Percentiles rank a stretch among this genome's conserved stretches.
Evolutionary conservation across 2,797 vertebrate species (phyloP).

Genomic region (Falco naumanni): DNA sequence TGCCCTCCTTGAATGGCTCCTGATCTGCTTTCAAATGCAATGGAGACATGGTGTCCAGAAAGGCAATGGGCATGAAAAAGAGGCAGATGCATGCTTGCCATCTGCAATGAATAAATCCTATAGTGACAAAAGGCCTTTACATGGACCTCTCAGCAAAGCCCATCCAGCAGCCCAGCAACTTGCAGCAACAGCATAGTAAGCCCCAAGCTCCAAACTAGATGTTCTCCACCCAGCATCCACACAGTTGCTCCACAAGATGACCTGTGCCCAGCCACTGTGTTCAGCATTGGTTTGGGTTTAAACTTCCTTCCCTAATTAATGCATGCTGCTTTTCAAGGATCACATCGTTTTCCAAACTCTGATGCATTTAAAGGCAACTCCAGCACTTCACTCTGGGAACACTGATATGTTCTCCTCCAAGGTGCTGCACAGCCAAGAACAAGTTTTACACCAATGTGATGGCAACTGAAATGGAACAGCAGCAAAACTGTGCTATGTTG

Average conservation of each 20-base stretch:
- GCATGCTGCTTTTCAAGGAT: not conserved
- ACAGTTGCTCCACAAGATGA: not conserved
- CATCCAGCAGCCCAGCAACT: not conserved
- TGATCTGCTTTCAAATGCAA: not conserved
- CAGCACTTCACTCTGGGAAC: not conserved
- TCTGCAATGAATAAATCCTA: not conserved
- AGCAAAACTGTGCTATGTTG: not conserved
- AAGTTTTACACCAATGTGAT: not conserved
- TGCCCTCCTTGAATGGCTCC: not conserved
- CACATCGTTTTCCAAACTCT: not conserved
- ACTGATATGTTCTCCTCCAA: not conserved
- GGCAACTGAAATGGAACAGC: not conserved
- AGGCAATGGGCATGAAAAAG: not conserved
- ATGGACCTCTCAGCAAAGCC: not conserved
- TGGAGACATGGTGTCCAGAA: not conserved
- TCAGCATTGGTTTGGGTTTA: not conserved
- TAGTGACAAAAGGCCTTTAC: not conserved
- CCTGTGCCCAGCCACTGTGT: not conserved
- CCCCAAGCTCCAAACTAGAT: not conserved
- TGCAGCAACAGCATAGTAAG: not conserved
- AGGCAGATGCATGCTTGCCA: not conserved
- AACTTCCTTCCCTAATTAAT: not conserved
- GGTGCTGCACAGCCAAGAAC: not conserved
- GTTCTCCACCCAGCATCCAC: not conserved
- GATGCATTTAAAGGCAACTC: not conserved